Conservation (phyloP, 2,888 invertebrate genomes). For the Nomada fabriciana region DNA sequence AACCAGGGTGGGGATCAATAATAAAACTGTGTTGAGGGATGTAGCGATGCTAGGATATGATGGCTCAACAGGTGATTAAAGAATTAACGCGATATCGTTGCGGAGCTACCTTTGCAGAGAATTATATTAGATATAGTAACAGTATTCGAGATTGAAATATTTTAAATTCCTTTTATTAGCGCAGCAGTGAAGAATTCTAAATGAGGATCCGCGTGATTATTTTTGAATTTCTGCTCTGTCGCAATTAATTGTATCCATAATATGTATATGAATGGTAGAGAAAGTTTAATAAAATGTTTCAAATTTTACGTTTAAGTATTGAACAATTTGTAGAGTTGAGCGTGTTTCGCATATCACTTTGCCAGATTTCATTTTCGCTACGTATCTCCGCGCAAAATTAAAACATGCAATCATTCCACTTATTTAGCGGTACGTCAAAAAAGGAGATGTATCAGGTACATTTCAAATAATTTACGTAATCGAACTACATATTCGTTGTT, state of each 20-base stretch:
- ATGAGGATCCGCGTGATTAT: not conserved
- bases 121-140: not conserved
- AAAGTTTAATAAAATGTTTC: not conserved
- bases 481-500: too few species aligned
- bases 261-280: not conserved
- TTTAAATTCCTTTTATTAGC: not conserved
- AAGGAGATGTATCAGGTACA: too few species aligned
- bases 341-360: slow-evolving; percentile 10
- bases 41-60: not conserved
- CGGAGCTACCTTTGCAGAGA: not conserved
- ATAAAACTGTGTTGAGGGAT: slow-evolving; percentile 39
- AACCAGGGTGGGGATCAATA: slow-evolving; percentile 14
- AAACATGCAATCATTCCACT: not conserved
- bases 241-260: too few species aligned
- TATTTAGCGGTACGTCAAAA: not conserved
- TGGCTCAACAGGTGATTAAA: slow-evolving; percentile 68
- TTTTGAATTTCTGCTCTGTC: too few species aligned
- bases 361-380: slow-evolving; percentile 33
- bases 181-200: not conserved
- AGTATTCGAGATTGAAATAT: not conserved
- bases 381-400: slow-evolving; percentile 15
- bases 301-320: slow-evolving; percentile 23
- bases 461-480: too few species aligned
- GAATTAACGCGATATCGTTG: slow-evolving; percentile 47
- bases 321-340: slow-evolving; percentile 17